Conservation (phyloP, 2,113 vertebrate species). For the Mola mola region DNA sequence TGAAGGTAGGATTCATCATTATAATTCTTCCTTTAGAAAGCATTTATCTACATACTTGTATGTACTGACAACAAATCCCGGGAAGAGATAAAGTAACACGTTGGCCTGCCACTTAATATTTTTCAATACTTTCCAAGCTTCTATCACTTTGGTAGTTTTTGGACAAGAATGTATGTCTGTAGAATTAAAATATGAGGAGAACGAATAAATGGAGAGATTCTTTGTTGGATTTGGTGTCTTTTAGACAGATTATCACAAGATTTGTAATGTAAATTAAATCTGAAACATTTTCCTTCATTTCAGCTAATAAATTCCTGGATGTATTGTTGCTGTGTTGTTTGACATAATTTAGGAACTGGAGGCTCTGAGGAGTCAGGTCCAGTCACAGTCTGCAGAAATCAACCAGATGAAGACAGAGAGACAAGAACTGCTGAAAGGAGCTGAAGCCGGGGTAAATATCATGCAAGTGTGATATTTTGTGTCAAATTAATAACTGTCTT, state of each 20-base stretch:
- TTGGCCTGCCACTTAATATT: too few species aligned
- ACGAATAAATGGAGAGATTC: background rate
- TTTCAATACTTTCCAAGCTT: too few species aligned
- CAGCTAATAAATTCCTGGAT: background rate
- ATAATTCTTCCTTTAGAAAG: background rate
- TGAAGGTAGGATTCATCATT: constrained; percentile 79
- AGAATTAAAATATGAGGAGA: too few species aligned
- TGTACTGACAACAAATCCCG: too few species aligned
- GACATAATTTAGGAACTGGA: constrained; percentile 84
- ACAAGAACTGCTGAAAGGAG: constrained; percentile 83
- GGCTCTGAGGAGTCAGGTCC: constrained; percentile 83
- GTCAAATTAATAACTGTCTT: background rate
- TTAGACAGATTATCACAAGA: background rate
- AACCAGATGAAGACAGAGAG: constrained; percentile 85
- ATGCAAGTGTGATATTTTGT: background rate
- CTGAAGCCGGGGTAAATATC: constrained; percentile 71
- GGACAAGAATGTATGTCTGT: too few species aligned
- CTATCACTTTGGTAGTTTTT: too few species aligned
- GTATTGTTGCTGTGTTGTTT: background rate
- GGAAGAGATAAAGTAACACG: too few species aligned
- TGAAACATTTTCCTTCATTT: background rate
- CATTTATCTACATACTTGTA: too few species aligned
- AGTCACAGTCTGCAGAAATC: constrained; percentile 86
- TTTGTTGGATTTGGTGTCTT: background rate
- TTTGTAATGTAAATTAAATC: background rate